Conservation (phyloP, 2,113 vertebrate species). For the Brachyhypopomus gauderio region DNA sequence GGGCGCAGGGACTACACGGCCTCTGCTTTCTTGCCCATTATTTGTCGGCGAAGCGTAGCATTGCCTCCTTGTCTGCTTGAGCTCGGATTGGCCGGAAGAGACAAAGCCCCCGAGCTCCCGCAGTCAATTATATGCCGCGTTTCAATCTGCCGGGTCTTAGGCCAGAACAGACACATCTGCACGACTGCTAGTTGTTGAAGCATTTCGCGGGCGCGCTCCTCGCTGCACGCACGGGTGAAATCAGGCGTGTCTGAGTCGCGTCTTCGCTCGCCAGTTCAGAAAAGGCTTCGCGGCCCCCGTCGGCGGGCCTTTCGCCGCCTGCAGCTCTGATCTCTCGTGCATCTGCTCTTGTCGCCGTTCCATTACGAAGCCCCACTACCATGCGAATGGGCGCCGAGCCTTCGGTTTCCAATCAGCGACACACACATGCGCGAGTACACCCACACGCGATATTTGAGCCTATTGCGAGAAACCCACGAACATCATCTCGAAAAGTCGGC, state of each 20-base stretch:
- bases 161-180: neutral
- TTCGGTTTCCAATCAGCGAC: constrained; percentile 25
- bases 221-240: constrained; percentile 28
- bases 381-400: neutral
- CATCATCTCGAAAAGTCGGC: neutral
- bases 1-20: constrained; percentile 49
- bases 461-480: neutral
- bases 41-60: constrained; percentile 48
- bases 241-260: constrained; percentile 58
- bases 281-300: constrained; percentile 28
- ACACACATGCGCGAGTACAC: neutral
- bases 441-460: neutral
- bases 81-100: constrained; percentile 54
- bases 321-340: constrained; percentile 23
- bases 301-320: constrained; percentile 10
- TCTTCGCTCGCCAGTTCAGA: constrained; percentile 38
- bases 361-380: neutral
- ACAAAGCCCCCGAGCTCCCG: constrained; percentile 46
- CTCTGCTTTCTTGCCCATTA: constrained; percentile 52
- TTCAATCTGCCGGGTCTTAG: constrained; percentile 45
- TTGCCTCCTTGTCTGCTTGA: constrained; percentile 42
- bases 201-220: neutral
- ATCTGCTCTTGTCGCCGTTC: constrained; percentile 25
- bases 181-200: constrained; percentile 1
- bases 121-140: constrained; percentile 48